Conservation (phyloP, 2,113 vertebrate species). For the Tenrec ecaudatus region DNA sequence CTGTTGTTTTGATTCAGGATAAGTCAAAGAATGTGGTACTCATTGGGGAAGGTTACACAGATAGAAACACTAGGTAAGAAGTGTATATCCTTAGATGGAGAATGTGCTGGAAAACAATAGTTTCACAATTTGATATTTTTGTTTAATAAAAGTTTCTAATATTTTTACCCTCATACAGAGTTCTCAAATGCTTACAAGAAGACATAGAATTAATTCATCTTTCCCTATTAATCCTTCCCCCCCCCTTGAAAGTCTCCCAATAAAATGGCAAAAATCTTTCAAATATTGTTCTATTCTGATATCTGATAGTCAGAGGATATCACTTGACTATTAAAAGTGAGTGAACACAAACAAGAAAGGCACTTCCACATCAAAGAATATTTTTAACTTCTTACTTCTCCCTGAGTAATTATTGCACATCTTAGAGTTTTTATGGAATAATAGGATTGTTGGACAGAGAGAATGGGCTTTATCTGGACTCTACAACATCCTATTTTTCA, state of each 20-base stretch:
- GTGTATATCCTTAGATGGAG: too few relatives aligned
- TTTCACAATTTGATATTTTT: too few relatives aligned
- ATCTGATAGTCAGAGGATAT: too few relatives aligned
- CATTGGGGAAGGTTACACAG: too few relatives aligned
- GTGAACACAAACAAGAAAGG: rapidly evolving
- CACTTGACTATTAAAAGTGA: background rate
- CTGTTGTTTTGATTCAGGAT: too few relatives aligned
- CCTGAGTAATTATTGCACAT: background rate
- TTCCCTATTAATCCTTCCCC: rapidly evolving
- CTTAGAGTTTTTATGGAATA: background rate
- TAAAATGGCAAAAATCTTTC: rapidly evolving
- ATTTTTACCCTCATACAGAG: too few relatives aligned
- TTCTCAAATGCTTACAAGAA: too few relatives aligned
- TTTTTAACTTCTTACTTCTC: background rate
- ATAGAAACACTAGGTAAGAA: too few relatives aligned
- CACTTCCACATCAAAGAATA: background rate
- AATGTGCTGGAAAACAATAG: too few relatives aligned
- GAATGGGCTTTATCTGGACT: background rate
- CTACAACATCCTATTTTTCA: rapidly evolving
- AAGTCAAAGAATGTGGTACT: too few relatives aligned
- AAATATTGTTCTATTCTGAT: background rate
- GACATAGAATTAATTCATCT: rapidly evolving
- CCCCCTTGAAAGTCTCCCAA: background rate
- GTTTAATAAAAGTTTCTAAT: too few relatives aligned
- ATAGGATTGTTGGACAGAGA: too few relatives aligned